Evolutionary conservation across 2,888 invertebrate species (phyloP), one percentile per base, ranked within the genome.

Genomic region (Nymphalis urticae): DNA sequence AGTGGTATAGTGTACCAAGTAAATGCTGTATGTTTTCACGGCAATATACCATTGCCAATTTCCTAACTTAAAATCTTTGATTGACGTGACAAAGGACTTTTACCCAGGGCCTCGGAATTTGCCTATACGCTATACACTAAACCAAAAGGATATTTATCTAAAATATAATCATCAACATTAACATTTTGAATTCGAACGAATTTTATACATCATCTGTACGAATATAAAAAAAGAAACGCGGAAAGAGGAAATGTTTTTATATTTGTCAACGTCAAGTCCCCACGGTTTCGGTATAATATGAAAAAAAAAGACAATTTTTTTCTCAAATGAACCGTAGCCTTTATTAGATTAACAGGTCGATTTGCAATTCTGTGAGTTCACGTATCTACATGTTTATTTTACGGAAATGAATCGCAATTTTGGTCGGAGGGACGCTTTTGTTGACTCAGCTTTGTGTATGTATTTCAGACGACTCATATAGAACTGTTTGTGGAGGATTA

Each of bases 291-390:
- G 75, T 80, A 80, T 80, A 80, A 77, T 78, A 75, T 77, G 80
- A 80, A 83, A 87, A 83, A 87, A 86, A 86, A 80, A 77, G 82
- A 86, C 87, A 90, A 91, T 91, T 87, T 90, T 82, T 92, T 87
- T 85, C 83, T 80, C 89, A 92, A 92, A 92, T 92, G 92, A 92
- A 90, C 87, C 90, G 90, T 90, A 85, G 86, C 89, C 85, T 87
- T 90, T 91, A 92, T 92, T 92, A 91, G 92, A 92, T 92, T 92
- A 92, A 88, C 92, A 88, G 90, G 90, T 85, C 90, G 89, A 91
- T 92, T 92, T 92, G 88, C 89, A 90, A 92, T 91, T 92, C 92
- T 82, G 88, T 92, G 84, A 88, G 86, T 90, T 86, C 85, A 83
- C 71, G 68, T 72, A 72, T 69, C 66, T 86, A 87, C 85, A 87